phyloP scores from a whole-genome alignment of 2,113 vertebrate genomes.

The Zosterops lateralis region DNA sequence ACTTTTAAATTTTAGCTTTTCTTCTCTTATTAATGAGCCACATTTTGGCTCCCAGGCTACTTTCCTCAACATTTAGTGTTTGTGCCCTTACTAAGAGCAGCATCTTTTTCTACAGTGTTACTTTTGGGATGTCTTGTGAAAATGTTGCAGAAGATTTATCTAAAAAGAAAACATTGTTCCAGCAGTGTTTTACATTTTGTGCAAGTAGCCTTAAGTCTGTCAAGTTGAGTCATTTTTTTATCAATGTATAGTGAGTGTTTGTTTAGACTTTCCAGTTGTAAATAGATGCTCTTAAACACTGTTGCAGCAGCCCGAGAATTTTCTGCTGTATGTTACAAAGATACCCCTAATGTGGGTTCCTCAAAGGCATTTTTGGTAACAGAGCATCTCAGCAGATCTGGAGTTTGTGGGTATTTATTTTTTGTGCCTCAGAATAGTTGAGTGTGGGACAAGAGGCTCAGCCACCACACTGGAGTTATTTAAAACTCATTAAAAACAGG shows the following conservation, averaged over 20 bases:
- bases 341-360: background rate
- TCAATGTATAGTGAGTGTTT: background rate
- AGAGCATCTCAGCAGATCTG: background rate
- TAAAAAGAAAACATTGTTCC: background rate
- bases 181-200: background rate
- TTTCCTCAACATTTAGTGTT: background rate
- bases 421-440: rapidly evolving
- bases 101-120: background rate
- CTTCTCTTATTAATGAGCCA: background rate
- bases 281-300: background rate
- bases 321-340: background rate
- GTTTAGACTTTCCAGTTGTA: background rate
- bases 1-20: background rate
- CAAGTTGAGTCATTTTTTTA: background rate
- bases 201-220: background rate
- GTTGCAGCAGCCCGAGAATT: background rate
- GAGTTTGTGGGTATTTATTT: background rate
- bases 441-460: background rate
- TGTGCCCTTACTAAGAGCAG: background rate
- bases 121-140: background rate
- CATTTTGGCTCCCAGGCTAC: background rate
- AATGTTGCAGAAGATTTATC: background rate
- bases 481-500: background rate
- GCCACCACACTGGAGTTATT: background rate
- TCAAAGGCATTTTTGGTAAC: background rate